Percentiles rank a stretch among this genome's conserved stretches.
Conservation (phyloP, 2,113 vertebrate genomes). For the Hippocampus guttulatus region DNA sequence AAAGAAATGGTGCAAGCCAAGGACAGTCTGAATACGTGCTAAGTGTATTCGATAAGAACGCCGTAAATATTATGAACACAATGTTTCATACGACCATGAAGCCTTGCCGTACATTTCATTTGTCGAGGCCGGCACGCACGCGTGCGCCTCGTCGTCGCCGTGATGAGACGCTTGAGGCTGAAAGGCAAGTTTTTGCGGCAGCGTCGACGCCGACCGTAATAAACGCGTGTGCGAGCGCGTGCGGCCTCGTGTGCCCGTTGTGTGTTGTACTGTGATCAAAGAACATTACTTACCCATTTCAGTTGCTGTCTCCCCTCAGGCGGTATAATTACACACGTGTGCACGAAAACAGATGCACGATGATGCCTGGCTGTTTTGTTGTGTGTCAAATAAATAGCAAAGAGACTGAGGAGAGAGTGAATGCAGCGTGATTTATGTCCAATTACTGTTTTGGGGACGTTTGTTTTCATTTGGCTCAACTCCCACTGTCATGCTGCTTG, state of each 20-base stretch:
- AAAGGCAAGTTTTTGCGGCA: conserved; percentile 3
- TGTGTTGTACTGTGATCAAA: conserved; percentile 55
- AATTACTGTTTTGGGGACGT: conserved; percentile 31
- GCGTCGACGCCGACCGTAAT: conserved; percentile 35
- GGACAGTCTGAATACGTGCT: too few species aligned
- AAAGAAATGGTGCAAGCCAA: too few species aligned
- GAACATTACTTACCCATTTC: conserved; percentile 63
- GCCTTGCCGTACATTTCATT: neutral
- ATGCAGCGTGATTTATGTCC: conserved; percentile 36
- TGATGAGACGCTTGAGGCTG: neutral
- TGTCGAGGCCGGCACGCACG: neutral
- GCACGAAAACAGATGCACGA: conserved; percentile 11
- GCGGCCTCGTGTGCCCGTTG: neutral
- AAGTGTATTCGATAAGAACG: too few species aligned
- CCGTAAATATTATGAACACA: neutral
- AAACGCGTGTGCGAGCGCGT: conserved; percentile 14
- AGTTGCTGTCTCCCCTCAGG: conserved; percentile 53
- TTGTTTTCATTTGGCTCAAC: conserved; percentile 39
- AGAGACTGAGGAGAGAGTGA: neutral
- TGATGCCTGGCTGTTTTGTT: conserved; percentile 37
- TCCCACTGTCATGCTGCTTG: conserved; percentile 27
- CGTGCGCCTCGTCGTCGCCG: neutral
- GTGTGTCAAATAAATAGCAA: conserved; percentile 49
- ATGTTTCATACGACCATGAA: neutral
- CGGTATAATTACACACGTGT: conserved; percentile 34